Evolutionary conservation across 1,140 invertebrate genomes (phyloP).

Genomic region (Berghia stephanieae): DNA sequence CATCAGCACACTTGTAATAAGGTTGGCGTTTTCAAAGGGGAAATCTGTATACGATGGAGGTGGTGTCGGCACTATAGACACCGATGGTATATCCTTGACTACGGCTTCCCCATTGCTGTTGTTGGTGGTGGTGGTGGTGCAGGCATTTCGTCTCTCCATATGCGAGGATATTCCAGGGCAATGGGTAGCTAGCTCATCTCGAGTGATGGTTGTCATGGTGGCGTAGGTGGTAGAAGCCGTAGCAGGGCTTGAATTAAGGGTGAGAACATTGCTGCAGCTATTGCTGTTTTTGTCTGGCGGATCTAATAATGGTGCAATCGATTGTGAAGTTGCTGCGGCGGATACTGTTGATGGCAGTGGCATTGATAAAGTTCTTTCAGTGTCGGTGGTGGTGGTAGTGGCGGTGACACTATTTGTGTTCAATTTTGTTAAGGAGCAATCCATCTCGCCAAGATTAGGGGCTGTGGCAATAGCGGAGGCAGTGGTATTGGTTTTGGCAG

Average conservation of each 20-base stretch:
- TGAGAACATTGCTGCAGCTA: not conserved
- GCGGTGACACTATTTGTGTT: not conserved
- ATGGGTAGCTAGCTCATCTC: constrained; percentile 56
- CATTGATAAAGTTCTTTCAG: too few species aligned
- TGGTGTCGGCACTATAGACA: too few species aligned
- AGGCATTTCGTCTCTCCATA: constrained; percentile 41
- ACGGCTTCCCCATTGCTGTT: not conserved
- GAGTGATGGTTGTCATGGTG: constrained; percentile 58
- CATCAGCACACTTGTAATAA: too few species aligned
- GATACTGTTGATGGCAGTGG: too few species aligned
- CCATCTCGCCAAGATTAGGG: not conserved
- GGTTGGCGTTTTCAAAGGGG: too few species aligned
- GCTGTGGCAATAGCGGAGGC: not conserved
- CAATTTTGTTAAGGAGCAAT: not conserved
- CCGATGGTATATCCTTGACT: too few species aligned
- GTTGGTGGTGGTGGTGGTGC: not conserved
- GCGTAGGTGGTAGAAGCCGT: constrained; percentile 47
- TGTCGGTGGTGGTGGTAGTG: not conserved
- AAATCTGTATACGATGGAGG: too few species aligned
- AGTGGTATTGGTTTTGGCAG: too few species aligned
- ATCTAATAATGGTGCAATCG: not conserved
- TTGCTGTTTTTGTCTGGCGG: not conserved
- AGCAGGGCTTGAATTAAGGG: not conserved
- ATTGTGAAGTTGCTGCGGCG: too few species aligned
- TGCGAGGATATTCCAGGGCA: constrained; percentile 61